Conservation (phyloP, 2,888 invertebrate genomes). For the Drosophila nr. medialis region DNA sequence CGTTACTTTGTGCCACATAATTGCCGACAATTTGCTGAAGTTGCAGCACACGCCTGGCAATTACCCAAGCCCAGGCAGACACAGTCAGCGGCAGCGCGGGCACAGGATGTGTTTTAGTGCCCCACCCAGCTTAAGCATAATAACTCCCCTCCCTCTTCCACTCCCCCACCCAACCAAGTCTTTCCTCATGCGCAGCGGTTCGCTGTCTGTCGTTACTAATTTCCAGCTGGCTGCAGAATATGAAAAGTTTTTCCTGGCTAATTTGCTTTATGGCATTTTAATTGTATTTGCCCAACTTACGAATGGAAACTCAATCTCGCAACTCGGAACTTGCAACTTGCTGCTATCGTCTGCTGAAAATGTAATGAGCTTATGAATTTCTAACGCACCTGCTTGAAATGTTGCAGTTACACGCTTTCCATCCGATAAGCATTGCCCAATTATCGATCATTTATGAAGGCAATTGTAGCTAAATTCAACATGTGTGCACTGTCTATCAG, state of each 20-base stretch:
- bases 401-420: constrained; percentile 31
- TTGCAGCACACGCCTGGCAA: constrained; percentile 77
- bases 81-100: constrained; percentile 22
- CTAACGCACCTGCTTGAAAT: constrained; percentile 44
- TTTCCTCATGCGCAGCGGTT: constrained; percentile 6
- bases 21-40: constrained; percentile 80
- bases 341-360: constrained; percentile 62
- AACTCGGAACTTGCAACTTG: constrained; percentile 8
- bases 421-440: constrained; percentile 62
- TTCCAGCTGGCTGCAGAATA: constrained; percentile 71
- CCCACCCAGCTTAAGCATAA: constrained; percentile 33
- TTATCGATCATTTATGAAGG: constrained; percentile 73
- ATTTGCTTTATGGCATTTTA: constrained; percentile 79
- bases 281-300: constrained; percentile 70
- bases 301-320: constrained; percentile 19
- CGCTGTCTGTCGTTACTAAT: constrained; percentile 61
- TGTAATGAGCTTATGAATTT: constrained; percentile 78
- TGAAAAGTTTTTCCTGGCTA: constrained; percentile 79
- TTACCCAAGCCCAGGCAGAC: constrained; percentile 50
- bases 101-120: constrained; percentile 76
- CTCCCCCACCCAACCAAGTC: background rate
- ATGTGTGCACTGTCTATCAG: constrained; percentile 43
- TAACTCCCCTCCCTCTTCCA: background rate
- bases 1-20: constrained; percentile 75
- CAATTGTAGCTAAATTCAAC: constrained; percentile 61